These are phyloP conservation scores for Cheilinus undulatus DNA, from an alignment of 2,113 vertebrate genomes.

Conservation along the genomic window DNA sequence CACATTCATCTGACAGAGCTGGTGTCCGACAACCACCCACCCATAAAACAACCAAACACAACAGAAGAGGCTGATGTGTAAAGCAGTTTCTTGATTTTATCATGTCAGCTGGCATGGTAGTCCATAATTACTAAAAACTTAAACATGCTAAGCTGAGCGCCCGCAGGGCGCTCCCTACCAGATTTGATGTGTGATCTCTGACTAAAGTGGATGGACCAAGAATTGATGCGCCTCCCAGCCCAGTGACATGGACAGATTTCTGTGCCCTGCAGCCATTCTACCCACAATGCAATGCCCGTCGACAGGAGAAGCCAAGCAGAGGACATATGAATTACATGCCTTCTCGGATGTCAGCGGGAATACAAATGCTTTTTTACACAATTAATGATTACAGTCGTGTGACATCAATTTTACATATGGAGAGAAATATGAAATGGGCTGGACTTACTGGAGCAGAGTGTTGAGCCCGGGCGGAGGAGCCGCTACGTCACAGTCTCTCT, in stretches of 20 bases:
- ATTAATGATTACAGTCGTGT: constrained; percentile 80
- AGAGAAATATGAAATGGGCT: constrained; percentile 54
- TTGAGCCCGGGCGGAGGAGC: constrained; percentile 72
- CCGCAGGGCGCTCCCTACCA: constrained; percentile 54
- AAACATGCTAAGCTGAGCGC: constrained; percentile 80
- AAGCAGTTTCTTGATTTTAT: constrained; percentile 81
- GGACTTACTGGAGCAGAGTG: constrained; percentile 82
- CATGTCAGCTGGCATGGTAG: constrained; percentile 73
- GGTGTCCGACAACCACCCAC: constrained; percentile 82
- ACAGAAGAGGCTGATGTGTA: constrained; percentile 61
- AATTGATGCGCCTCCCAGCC: constrained; percentile 83
- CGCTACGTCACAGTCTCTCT: constrained; percentile 61
- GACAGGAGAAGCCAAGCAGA: constrained; percentile 77
- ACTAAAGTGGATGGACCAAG: constrained; percentile 79
- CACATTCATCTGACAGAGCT: constrained; percentile 82
- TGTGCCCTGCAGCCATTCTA: constrained; percentile 76
- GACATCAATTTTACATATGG: constrained; percentile 71
- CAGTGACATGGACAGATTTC: constrained; percentile 82
- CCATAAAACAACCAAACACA: constrained; percentile 70
- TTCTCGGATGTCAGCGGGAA: constrained; percentile 73
- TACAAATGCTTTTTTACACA: constrained; percentile 74
- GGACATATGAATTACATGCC: constrained; percentile 78
- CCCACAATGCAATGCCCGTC: constrained; percentile 79
- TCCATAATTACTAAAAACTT: constrained; percentile 84
- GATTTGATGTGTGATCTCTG: constrained; percentile 77